A percentile compares a stretch with the other conserved stretches of the same genome.
Conservation (phyloP, 2,113 vertebrate species). For the Zootoca vivipara region DNA sequence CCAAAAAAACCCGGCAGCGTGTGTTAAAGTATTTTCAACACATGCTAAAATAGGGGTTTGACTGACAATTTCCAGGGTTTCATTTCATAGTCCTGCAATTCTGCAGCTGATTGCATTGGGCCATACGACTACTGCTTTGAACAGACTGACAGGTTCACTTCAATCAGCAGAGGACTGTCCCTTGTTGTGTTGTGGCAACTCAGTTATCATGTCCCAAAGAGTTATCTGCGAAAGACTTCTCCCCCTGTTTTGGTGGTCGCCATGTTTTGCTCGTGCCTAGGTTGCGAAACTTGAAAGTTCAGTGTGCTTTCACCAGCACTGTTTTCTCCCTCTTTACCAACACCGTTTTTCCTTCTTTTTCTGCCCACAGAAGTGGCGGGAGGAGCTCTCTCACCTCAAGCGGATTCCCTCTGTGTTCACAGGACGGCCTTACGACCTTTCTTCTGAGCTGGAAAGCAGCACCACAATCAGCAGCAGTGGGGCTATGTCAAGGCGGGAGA, state of each 20-base stretch:
- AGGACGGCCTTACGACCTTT: constrained; percentile 74
- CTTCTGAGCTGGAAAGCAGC: constrained; percentile 62
- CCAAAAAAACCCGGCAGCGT: neutral
- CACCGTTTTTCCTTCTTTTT: neutral
- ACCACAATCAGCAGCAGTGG: constrained; percentile 44
- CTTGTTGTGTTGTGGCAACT: neutral
- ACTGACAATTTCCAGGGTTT: neutral
- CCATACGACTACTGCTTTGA: neutral
- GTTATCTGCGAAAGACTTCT: neutral
- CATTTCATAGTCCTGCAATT: neutral
- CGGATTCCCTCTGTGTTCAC: constrained; percentile 79
- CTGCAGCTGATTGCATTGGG: neutral
- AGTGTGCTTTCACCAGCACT: neutral
- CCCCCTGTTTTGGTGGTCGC: neutral
- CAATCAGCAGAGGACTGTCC: neutral
- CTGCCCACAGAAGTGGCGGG: constrained; percentile 87
- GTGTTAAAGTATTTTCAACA: neutral
- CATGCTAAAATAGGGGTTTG: neutral
- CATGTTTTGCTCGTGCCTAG: neutral
- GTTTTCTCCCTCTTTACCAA: neutral
- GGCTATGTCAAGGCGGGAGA: constrained; percentile 82
- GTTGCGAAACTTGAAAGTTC: neutral
- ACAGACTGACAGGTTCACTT: neutral
- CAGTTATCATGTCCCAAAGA: neutral
- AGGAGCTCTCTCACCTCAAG: constrained; percentile 89